These are phyloP conservation scores for Cydia fagiglandana DNA, from an alignment of 1,140 invertebrate species.

Conservation along the genomic window DNA sequence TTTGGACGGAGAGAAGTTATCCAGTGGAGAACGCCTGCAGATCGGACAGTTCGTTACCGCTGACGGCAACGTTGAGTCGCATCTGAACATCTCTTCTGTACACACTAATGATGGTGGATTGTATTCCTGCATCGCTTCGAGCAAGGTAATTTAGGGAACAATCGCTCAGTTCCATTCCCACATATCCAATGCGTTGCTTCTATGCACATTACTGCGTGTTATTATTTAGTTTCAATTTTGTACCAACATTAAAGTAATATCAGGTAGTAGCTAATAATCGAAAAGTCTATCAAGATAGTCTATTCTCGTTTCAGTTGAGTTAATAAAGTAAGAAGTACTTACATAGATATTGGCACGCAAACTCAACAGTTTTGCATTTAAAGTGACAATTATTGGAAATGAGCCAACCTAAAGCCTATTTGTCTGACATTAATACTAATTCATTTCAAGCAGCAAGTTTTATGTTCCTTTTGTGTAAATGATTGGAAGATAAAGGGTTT, in stretches of 20 bases:
- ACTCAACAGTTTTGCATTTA: slow-evolving; percentile 24
- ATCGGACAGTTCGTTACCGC: slow-evolving; percentile 93
- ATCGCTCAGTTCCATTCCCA: too few relatives aligned
- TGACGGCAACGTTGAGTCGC: slow-evolving; percentile 95
- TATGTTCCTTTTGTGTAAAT: neutral
- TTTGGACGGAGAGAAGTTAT: slow-evolving; percentile 91
- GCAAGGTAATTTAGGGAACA: slow-evolving; percentile 81
- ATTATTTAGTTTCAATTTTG: too few relatives aligned
- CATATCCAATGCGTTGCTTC: too few relatives aligned
- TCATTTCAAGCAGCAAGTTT: neutral
- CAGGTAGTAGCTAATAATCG: too few relatives aligned
- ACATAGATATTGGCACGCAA: neutral
- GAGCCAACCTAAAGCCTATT: slow-evolving; percentile 8
- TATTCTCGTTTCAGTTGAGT: neutral
- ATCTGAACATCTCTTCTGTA: slow-evolving; percentile 95
- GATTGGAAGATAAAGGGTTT: neutral
- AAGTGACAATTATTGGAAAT: slow-evolving; percentile 25
- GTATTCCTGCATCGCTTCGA: slow-evolving; percentile 94
- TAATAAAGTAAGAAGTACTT: neutral
- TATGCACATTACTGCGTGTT: too few relatives aligned
- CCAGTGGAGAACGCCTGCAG: slow-evolving; percentile 87
- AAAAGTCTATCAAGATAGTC: neutral
- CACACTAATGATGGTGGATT: slow-evolving; percentile 96
- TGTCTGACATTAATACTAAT: neutral
- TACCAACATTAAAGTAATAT: neutral